A percentile compares a stretch with the other conserved stretches of the same genome.
phyloP scores from a whole-genome alignment of 1,140 invertebrate species.

The Macrotrachela quadricornifera region DNA sequence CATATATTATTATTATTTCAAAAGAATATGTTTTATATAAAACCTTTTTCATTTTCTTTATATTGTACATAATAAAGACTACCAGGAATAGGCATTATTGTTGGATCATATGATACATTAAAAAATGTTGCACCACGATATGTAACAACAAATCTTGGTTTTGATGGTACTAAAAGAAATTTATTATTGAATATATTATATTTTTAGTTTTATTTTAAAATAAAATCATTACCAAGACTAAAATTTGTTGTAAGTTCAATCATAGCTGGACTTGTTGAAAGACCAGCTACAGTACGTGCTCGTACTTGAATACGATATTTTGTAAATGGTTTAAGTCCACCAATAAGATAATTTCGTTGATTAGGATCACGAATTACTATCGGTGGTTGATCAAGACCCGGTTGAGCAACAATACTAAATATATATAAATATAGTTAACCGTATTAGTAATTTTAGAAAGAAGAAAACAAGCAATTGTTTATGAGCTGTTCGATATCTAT shows the following conservation, averaged over 20 bases:
- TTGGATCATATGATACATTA: constrained; percentile 5
- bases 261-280: constrained; percentile 2
- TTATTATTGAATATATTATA: too few relatives aligned
- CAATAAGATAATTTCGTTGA: background rate
- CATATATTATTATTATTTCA: too few relatives aligned
- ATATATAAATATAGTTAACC: background rate
- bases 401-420: constrained; percentile 1
- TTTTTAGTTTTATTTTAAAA: too few relatives aligned
- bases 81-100: background rate
- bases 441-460: background rate
- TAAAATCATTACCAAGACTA: too few relatives aligned
- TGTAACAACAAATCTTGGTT: background rate
- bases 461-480: too few relatives aligned
- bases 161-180: constrained; percentile 3
- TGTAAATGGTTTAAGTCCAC: constrained; percentile 2
- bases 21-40: too few relatives aligned
- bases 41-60: constrained; percentile 4
- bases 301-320: constrained; percentile 6
- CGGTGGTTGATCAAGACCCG: constrained; percentile 3
- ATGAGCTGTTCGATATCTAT: too few relatives aligned
- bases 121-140: background rate
- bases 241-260: background rate
- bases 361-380: background rate
- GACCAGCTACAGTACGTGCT: background rate
- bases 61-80: constrained; percentile 7